Evolutionary conservation across 2,113 vertebrate species (phyloP).

Genomic region (Podiceps cristatus): DNA sequence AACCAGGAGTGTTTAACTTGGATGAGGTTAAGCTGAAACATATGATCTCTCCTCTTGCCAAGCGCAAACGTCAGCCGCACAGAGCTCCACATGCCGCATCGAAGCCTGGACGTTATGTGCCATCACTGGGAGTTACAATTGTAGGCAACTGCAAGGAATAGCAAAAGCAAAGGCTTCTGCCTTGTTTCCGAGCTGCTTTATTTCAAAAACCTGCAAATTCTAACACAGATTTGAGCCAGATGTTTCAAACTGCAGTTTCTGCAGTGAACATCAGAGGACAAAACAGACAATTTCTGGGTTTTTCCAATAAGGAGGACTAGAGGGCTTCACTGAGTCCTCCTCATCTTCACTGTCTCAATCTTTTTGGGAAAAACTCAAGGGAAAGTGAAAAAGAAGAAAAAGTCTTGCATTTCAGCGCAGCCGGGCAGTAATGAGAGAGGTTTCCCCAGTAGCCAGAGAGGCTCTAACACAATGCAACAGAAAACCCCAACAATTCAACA

Average conservation of each 20-base stretch:
- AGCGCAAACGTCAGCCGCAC: not conserved
- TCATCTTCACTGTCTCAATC: not conserved
- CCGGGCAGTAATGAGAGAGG: not conserved
- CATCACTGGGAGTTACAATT: not conserved
- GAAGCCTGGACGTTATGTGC: not conserved
- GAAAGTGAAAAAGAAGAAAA: not conserved
- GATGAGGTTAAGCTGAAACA: not conserved
- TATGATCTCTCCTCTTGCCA: not conserved
- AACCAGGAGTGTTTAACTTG: not conserved
- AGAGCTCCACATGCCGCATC: not conserved
- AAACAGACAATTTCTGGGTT: not conserved
- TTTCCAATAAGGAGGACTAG: not conserved
- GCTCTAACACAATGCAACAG: rapidly evolving
- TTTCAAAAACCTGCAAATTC: not conserved
- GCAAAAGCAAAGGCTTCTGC: not conserved
- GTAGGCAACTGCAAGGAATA: not conserved
- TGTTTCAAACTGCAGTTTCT: not conserved
- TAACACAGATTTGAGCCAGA: rapidly evolving
- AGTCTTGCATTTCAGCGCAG: not conserved
- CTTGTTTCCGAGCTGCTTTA: not conserved
- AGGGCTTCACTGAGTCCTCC: not conserved
- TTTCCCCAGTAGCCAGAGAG: not conserved
- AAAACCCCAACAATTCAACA: not conserved
- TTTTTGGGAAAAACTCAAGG: not conserved
- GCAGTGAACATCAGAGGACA: not conserved